Conservation (phyloP, 2,888 invertebrate genomes). For the Chrysotoxum bicinctum region DNA sequence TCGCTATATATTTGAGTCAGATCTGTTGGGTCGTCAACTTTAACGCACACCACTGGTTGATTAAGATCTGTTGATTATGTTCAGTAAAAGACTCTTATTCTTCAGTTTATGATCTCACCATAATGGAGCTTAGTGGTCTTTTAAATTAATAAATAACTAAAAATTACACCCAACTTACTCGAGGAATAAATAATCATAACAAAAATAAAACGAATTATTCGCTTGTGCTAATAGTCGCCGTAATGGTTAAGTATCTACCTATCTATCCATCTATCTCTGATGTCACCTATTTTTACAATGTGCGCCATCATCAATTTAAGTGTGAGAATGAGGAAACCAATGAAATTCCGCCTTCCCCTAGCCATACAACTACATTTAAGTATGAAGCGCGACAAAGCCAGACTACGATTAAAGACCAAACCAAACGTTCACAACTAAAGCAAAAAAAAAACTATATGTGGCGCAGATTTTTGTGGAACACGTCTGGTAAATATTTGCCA, state of each 20-base stretch:
- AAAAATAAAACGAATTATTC: neutral
- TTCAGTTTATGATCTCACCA: neutral
- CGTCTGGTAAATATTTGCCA: constrained; percentile 77
- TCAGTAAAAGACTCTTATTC: neutral
- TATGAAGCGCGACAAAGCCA: constrained; percentile 50
- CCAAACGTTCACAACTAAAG: constrained; percentile 7
- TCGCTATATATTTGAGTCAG: too few relatives aligned
- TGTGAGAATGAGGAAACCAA: constrained; percentile 52
- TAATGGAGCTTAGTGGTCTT: too few relatives aligned
- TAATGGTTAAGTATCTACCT: neutral
- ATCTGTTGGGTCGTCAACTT: too few relatives aligned
- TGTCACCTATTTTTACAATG: constrained; percentile 64
- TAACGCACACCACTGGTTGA: too few relatives aligned
- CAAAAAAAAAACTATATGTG: constrained; percentile 25
- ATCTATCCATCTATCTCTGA: neutral
- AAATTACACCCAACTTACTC: neutral
- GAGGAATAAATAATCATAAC: neutral
- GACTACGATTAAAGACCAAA: constrained; percentile 32
- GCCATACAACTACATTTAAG: constrained; percentile 25
- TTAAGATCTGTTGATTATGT: too few relatives aligned
- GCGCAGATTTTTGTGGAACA: constrained; percentile 73
- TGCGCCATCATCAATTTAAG: constrained; percentile 57
- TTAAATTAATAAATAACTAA: too few relatives aligned
- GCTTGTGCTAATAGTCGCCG: neutral
- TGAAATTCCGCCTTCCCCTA: constrained; percentile 25